A percentile compares a stretch with the other conserved stretches of the same genome.
Conservation (phyloP, 2,113 vertebrate species). For the Pitta sordida region DNA sequence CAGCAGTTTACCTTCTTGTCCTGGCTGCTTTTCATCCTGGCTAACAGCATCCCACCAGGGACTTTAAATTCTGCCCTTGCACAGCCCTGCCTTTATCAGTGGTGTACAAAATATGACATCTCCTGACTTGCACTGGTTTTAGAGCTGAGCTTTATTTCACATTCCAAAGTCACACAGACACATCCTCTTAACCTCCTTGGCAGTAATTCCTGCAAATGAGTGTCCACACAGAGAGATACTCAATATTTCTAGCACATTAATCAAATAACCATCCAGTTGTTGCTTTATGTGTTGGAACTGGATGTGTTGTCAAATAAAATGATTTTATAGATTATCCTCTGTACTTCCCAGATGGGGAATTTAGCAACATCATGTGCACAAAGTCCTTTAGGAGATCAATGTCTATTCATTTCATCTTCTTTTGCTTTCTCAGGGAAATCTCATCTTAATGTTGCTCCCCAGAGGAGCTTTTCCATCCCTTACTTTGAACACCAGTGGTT, state of each 20-base stretch:
- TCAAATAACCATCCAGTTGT: conserved; percentile 63
- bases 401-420: conserved; percentile 49
- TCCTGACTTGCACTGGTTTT: neutral
- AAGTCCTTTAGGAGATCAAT: conserved; percentile 43
- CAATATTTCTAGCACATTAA: conserved; percentile 42
- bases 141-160: conserved; percentile 16
- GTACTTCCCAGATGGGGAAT: conserved; percentile 23
- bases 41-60: neutral
- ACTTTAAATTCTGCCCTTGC: neutral
- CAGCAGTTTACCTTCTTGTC: neutral
- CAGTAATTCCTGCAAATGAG: conserved; percentile 62
- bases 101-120: neutral
- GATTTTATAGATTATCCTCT: conserved; percentile 64
- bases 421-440: conserved; percentile 48
- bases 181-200: conserved; percentile 21
- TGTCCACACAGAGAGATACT: conserved; percentile 24
- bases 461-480: neutral
- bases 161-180: conserved; percentile 25
- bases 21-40: neutral
- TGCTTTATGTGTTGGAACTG: conserved; percentile 34
- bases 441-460: neutral
- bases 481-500: neutral
- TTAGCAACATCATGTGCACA: conserved; percentile 47
- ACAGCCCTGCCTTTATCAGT: neutral
- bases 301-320: conserved; percentile 64